Evolutionary conservation across 2,888 invertebrate genomes (phyloP), one percentile per base, ranked within the genome.

Genomic region (Helicoverpa assulta): DNA sequence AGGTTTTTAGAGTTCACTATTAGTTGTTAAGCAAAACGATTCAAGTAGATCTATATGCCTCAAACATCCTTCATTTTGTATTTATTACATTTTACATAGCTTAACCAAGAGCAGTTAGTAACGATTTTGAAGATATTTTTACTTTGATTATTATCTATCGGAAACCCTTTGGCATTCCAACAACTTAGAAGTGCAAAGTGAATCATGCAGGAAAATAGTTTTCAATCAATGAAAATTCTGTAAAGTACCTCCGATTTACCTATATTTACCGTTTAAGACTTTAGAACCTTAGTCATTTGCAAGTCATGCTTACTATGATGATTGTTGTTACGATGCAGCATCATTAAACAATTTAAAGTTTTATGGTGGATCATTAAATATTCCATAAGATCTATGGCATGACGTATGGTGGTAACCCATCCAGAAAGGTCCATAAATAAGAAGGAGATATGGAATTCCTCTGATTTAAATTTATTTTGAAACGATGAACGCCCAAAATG

Each of bases 141-240:
- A n/a, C n/a, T n/a, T n/a, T n/a, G n/a, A n/a, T n/a, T n/a, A n/a
- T n/a, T n/a, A n/a, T n/a, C n/a, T n/a, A n/a, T n/a, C n/a, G n/a
- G n/a, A n/a, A n/a, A n/a, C n/a, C n/a, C n/a, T n/a, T n/a, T n/a
- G n/a, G n/a, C n/a, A n/a, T n/a, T n/a, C n/a, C n/a, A n/a, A n/a
- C n/a, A n/a, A 26, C 26, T 26, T 26, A 26, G 4, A 26, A 26
- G 4, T 4, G 14, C 40, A 43, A 14, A 16, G 6, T 73, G 60
- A 76, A 54, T 76, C 61, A 70, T 18, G 58, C 7, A 53, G 19
- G 56, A 47, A 76, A 69, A 57, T 33, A 57, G 29, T 61, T 76
- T 53, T 43, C 52, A 62, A 26, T 43, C 0, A 58, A 19, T 51
- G 6, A 62, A 73, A 7, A 50, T 33, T 7, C 10, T 50, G n/a